Evolutionary conservation across 2,888 invertebrate genomes (phyloP).

Genomic region (Scaptomyza caliginosa): DNA sequence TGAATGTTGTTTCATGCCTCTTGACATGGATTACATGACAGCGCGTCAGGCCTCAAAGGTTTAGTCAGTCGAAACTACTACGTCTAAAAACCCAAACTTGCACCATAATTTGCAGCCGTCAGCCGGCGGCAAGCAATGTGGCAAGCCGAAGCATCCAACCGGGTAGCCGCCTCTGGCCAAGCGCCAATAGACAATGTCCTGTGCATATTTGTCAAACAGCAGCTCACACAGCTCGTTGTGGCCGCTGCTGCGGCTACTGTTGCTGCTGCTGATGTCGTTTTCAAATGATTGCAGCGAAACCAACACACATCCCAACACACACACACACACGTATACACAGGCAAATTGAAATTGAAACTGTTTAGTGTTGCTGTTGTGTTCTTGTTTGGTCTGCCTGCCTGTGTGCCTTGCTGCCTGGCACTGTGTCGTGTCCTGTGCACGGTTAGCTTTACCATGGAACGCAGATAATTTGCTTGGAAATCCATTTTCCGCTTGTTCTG

Average conservation of each 20-base stretch:
- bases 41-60: slow-evolving; percentile 37
- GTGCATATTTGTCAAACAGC: slow-evolving; percentile 71
- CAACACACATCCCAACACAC: slow-evolving; percentile 2
- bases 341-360: slow-evolving; percentile 74
- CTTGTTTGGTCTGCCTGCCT: slow-evolving; percentile 25
- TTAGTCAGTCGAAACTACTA: slow-evolving; percentile 12
- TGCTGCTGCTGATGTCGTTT: slow-evolving; percentile 21
- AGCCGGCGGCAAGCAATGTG: slow-evolving; percentile 36
- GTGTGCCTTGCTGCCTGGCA: slow-evolving; percentile 11
- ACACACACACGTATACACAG: slow-evolving; percentile 25
- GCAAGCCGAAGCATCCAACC: slow-evolving; percentile 47
- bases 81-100: slow-evolving; percentile 32
- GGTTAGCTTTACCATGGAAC: slow-evolving; percentile 39
- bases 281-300: slow-evolving; percentile 20
- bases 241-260: slow-evolving; percentile 21
- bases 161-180: slow-evolving; percentile 41
- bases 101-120: slow-evolving; percentile 55
- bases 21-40: slow-evolving; percentile 46
- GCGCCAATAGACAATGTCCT: slow-evolving; percentile 73
- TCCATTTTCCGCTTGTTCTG: slow-evolving; percentile 78
- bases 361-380: slow-evolving; percentile 49
- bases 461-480: slow-evolving; percentile 80
- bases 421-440: slow-evolving; percentile 5
- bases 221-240: slow-evolving; percentile 47
- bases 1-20: slow-evolving; percentile 14